These are phyloP conservation scores for Chirona hameri DNA, from an alignment of 2,888 invertebrate genomes.

Conservation along the genomic window DNA sequence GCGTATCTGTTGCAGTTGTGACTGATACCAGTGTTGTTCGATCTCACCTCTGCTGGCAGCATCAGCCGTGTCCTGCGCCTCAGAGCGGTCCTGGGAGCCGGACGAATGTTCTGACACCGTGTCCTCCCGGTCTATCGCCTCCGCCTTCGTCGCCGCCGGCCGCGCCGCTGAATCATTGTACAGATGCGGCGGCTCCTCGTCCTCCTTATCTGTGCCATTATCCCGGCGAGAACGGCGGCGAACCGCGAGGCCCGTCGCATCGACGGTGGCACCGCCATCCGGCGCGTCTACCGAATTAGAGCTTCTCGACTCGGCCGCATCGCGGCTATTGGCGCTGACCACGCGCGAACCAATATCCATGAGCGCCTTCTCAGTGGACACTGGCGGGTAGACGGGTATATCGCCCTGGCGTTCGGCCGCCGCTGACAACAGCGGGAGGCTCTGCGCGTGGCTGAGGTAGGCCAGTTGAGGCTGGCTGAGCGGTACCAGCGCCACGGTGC, in stretches of 20 bases:
- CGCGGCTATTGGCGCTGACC: background rate
- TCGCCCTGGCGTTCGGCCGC: background rate
- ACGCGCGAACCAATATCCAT: constrained; percentile 3
- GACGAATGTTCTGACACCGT: background rate
- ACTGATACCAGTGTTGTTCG: background rate
- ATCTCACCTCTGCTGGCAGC: background rate
- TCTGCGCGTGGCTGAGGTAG: background rate
- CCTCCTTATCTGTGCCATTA: constrained; percentile 25
- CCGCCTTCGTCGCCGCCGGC: background rate
- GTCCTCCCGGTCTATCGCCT: background rate
- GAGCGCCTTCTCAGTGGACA: background rate
- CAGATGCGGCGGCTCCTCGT: constrained; percentile 25
- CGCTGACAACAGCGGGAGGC: constrained; percentile 1
- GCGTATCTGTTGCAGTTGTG: too few relatives aligned
- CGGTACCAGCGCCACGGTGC: constrained; percentile 9
- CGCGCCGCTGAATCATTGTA: background rate
- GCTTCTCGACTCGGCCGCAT: background rate
- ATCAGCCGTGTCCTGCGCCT: background rate
- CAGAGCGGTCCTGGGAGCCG: background rate
- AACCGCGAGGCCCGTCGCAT: background rate
- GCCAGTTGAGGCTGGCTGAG: constrained; percentile 23
- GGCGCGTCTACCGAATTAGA: background rate
- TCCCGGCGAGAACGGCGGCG: background rate
- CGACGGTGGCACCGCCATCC: background rate
- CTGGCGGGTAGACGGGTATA: background rate